Evolutionary conservation across 2,113 vertebrate genomes (phyloP), one percentile per base, ranked within the genome.

Genomic region (Puntigrus tetrazona): DNA sequence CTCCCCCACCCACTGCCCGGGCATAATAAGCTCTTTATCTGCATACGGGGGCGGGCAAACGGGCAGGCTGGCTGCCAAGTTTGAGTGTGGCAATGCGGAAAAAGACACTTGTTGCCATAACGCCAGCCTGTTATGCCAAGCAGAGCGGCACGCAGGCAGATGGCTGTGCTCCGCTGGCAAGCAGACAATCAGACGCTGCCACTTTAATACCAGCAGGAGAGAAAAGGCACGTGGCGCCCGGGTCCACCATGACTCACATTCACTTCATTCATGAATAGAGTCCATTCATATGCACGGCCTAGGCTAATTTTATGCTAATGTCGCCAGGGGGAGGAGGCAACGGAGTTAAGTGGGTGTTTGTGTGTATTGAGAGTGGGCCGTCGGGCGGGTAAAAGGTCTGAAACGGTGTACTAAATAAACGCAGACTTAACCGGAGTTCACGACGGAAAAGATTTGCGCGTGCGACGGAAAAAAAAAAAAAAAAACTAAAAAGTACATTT

Each of bases 81-180:
- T 80, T 78, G 92, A 93, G 93, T 89, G 31, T 91, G 90, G 92
- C 89, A 92, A 94, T 93, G 92, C 90, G 89, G 81, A 91, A 90
- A 91, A 77, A 92, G 91, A 92, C 94, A 95, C 94, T 95, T 95
- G 94, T 95, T 94, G 94, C 92, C 83, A 90, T 90, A 91, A 90
- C 85, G 88, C 59, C 89, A 75, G 91, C 92, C 93, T 94, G 93
- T 94, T 93, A 91, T 92, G 72, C 89, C 89, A 83, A 88, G 90
- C 84, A 88, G 74, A 72, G 91, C 89, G 89, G 90, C 72, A 86
- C 82, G 85, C 50, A 16, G 47, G 43, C 85, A 79, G 78, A 80
- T 80, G 78, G 78, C 59, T 61, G 57, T n/a, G 76, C n/a, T 88
- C 88, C 72, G 89, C 91, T 89, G 89, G 85, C 88, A 88, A 83